These are phyloP conservation scores for Danaus plexippus DNA, from an alignment of 1,140 invertebrate genomes.

Conservation along the genomic window DNA sequence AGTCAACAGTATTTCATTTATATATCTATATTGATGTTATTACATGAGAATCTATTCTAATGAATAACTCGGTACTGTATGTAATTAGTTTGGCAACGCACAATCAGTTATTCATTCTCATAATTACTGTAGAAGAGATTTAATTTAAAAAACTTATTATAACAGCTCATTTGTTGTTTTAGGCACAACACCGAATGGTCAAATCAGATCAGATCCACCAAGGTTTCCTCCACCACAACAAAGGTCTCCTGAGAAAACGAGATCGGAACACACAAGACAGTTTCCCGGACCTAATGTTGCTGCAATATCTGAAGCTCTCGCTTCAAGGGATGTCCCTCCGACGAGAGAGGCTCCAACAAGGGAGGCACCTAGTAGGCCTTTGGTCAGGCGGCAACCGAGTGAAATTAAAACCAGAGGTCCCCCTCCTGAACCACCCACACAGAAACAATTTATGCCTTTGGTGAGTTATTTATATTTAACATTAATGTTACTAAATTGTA, in stretches of 20 bases:
- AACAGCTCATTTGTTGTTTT: conserved; percentile 4
- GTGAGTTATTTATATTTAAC: conserved; percentile 38
- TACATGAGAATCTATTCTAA: no score
- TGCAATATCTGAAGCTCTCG: conserved; percentile 50
- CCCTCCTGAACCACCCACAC: conserved; percentile 58
- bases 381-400: conserved; percentile 48
- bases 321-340: conserved; percentile 24
- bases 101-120: no score
- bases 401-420: conserved; percentile 53
- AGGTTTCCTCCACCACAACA: conserved; percentile 38
- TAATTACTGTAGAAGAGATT: no score
- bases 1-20: no score
- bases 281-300: conserved; percentile 39
- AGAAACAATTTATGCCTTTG: conserved; percentile 57
- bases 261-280: conserved; percentile 31
- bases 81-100: no score
- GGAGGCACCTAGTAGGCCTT: conserved; percentile 36
- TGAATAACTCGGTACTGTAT: no score
- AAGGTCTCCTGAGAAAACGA: conserved; percentile 46
- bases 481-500: not conserved
- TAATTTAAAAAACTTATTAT: no score
- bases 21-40: no score
- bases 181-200: conserved; percentile 55
- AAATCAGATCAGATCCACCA: conserved; percentile 47
- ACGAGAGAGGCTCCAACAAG: conserved; percentile 25